Evolutionary conservation across 2,888 invertebrate species (phyloP).

Genomic region (Frankliniella intonsa): DNA sequence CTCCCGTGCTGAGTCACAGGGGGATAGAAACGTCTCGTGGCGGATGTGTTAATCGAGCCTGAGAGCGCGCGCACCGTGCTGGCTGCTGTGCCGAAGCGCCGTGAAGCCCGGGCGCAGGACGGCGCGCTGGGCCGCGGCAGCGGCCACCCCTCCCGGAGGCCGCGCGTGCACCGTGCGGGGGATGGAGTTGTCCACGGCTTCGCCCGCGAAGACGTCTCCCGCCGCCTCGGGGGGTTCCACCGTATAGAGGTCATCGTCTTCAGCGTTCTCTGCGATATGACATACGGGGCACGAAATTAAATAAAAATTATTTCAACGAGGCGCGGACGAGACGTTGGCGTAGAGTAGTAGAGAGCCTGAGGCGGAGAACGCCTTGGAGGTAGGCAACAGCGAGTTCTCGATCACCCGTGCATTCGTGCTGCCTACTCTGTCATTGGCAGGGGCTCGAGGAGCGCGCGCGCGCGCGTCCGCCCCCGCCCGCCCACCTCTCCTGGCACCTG

Average conservation of each 20-base stretch:
- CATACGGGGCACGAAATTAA: neutral
- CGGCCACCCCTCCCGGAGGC: neutral
- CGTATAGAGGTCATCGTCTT: neutral
- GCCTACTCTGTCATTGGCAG: too few relatives aligned
- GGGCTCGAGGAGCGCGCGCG: too few relatives aligned
- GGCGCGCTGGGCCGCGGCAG: neutral
- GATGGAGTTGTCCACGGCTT: neutral
- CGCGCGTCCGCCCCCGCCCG: too few relatives aligned
- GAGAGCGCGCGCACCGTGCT: neutral
- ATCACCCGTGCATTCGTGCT: too few relatives aligned
- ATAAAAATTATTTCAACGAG: too few relatives aligned
- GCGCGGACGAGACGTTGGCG: too few relatives aligned
- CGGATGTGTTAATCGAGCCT: neutral
- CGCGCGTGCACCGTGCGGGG: neutral
- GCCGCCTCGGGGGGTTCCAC: neutral
- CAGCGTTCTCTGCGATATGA: neutral
- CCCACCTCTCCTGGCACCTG: too few relatives aligned
- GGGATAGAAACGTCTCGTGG: too few relatives aligned
- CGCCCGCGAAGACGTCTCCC: neutral
- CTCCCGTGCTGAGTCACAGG: too few relatives aligned
- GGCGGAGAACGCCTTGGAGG: neutral
- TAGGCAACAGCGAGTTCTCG: neutral
- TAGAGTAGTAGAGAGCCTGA: too few relatives aligned
- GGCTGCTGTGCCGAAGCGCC: neutral
- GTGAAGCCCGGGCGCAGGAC: neutral